Base-by-base conservation (phyloP, 2,888 invertebrate genomes). In the Synergus laeviventris region DNA sequence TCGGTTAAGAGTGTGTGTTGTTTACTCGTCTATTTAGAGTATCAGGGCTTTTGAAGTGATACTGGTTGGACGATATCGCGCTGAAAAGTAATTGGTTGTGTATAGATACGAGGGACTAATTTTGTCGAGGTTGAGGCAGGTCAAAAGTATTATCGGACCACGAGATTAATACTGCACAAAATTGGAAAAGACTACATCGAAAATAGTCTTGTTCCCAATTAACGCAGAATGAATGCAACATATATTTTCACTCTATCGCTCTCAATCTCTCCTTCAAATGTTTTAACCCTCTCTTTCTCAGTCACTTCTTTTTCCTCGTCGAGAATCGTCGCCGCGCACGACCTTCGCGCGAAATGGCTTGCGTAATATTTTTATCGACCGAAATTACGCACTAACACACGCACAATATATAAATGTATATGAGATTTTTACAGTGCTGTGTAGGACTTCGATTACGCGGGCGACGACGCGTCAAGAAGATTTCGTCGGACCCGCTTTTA, bases 341-440 rank as follows among this genome's bases (percentile, higher is more conserved):
- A 87, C 89, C 89, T 89, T 89, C 89, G 88, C 84, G 84, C 82
- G 83, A 83, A 83, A 80, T 77, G 60, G 70, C 85, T 90, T 90
- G 89, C 90, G 90, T 89, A 90, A 90, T 88, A 87, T 86, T 87
- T 89, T 90, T 90, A 88, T 89, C 89, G 85, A 85, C 84, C 87
- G 85, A 89, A 89, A 88, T 89, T 87, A 81, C 83, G 78, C 78
- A 79, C 82, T 64, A 61, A 49, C 75, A 74, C 77, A 75, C 54
- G 59, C 59, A 60, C 3, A n/a, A 73, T 73, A 7, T 73, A 38
- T 56, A 14, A 21, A 18, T 64, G 38, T 21, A 42, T 7, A 42
- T 5, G 5, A 45, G 16, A 42, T 39, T 18, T 18, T 45, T 49
- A n/a, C n/a, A 31, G 11, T 14, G 11, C 16, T 31, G 21, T 45